phyloP scores from a whole-genome alignment of 2,113 vertebrate genomes.

The Corythornis vintsioides region DNA sequence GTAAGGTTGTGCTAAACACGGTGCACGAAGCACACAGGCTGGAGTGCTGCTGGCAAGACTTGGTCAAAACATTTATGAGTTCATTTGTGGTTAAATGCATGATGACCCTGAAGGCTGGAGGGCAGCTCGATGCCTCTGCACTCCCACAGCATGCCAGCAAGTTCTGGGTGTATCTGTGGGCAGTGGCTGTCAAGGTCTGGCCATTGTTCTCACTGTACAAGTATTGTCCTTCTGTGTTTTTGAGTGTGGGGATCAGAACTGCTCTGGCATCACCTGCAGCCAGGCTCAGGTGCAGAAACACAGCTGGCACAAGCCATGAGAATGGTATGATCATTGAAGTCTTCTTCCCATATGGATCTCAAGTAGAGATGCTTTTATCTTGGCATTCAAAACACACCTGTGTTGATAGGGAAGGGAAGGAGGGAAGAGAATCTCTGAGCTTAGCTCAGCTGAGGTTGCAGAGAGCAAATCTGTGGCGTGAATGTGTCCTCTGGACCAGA shows the following conservation, averaged over 20 bases:
- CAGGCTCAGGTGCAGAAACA: background rate
- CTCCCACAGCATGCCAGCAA: background rate
- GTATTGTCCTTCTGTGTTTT: background rate
- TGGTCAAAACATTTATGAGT: background rate
- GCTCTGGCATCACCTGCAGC: conserved; percentile 9
- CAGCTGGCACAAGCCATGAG: background rate
- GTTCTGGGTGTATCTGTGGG: background rate
- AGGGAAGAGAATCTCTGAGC: background rate
- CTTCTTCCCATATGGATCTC: background rate
- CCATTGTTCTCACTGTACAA: background rate
- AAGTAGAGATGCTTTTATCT: background rate
- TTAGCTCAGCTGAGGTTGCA: accelerated
- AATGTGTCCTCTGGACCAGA: background rate
- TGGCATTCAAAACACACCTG: background rate
- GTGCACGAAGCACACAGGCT: background rate
- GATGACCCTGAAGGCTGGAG: background rate
- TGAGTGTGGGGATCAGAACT: conserved; percentile 1
- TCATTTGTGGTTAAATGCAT: conserved; percentile 3
- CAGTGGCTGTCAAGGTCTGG: background rate
- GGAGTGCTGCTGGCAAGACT: background rate
- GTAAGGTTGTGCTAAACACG: background rate
- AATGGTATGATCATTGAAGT: background rate
- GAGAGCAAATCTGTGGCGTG: background rate
- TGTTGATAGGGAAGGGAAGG: background rate
- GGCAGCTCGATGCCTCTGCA: background rate